Percentiles rank a stretch among this genome's conserved stretches.
These are phyloP conservation scores for Xenopus tropicalis DNA, from an alignment of 2,113 vertebrate genomes.

Conservation along the genomic window DNA sequence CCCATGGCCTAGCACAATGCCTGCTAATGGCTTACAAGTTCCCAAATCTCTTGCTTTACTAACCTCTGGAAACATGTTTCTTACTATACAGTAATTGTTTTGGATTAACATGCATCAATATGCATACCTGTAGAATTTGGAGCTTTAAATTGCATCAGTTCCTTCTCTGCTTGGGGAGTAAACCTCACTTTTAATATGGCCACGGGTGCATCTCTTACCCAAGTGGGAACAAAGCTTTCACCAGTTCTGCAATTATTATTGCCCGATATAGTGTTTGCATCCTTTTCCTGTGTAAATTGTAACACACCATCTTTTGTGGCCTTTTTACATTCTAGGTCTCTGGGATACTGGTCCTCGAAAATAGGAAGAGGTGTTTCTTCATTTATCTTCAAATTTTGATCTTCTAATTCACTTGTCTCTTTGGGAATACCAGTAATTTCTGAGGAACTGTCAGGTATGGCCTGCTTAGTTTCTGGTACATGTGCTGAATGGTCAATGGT, in stretches of 20 bases:
- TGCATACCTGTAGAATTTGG: slow-evolving; percentile 56
- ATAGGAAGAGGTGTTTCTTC: neutral
- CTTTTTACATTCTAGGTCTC: neutral
- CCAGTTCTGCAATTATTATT: slow-evolving; percentile 3
- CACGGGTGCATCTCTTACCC: slow-evolving; percentile 74
- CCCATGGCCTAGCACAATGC: too few relatives aligned
- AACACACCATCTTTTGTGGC: neutral
- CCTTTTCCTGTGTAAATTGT: neutral
- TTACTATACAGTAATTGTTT: too few relatives aligned
- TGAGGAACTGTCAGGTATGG: neutral
- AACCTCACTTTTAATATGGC: slow-evolving; percentile 72
- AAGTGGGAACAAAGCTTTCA: slow-evolving; percentile 64
- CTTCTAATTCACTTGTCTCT: neutral
- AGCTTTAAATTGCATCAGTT: slow-evolving; percentile 67
- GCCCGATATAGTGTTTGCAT: neutral
- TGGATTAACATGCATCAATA: too few relatives aligned
- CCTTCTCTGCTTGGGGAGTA: slow-evolving; percentile 69
- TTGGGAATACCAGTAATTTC: neutral
- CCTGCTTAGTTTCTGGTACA: neutral
- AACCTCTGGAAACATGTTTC: too few relatives aligned
- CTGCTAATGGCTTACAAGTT: too few relatives aligned
- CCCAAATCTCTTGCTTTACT: too few relatives aligned
- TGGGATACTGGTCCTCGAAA: neutral
- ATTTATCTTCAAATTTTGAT: neutral
- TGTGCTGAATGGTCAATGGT: neutral